Percentiles rank a stretch among this genome's conserved stretches.
Conservation (phyloP, 2,797 vertebrate genomes). For the Pseudocheirus occidentalis region DNA sequence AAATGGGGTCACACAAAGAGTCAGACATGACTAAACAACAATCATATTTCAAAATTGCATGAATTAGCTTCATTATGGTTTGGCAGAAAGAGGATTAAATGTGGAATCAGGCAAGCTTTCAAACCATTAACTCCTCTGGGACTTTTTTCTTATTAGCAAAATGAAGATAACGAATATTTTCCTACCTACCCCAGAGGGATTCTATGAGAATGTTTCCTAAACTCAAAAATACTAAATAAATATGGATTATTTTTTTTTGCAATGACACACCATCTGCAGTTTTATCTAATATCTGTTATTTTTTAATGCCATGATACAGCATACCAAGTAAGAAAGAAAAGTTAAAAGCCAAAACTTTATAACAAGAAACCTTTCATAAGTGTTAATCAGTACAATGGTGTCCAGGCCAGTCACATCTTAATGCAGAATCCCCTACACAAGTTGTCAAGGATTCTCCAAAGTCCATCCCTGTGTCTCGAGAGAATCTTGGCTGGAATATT, state of each 20-base stretch:
- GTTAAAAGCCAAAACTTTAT: neutral
- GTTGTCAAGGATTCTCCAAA: neutral
- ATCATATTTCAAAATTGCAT: neutral
- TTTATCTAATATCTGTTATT: neutral
- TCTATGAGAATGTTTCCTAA: neutral
- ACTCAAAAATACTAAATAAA: neutral
- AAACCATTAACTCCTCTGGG: neutral
- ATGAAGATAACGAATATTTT: neutral
- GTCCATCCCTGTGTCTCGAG: neutral
- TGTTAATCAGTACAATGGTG: neutral
- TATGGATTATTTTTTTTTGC: neutral
- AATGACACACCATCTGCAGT: neutral
- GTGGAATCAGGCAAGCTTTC: neutral
- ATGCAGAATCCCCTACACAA: neutral
- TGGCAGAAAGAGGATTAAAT: neutral
- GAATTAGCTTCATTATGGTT: neutral
- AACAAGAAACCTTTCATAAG: neutral
- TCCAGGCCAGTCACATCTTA: neutral
- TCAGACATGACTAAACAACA: neutral
- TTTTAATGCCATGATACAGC: neutral
- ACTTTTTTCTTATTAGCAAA: neutral
- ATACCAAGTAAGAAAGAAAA: slow-evolving; percentile 14
- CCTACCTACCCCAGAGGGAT: neutral
- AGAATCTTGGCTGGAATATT: slow-evolving; percentile 6
- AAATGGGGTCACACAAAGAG: neutral